Percentiles rank a stretch among this genome's conserved stretches.
These are phyloP conservation scores for Pan troglodytes DNA, from an alignment of 2,113 vertebrate genomes.

Conservation along the genomic window DNA sequence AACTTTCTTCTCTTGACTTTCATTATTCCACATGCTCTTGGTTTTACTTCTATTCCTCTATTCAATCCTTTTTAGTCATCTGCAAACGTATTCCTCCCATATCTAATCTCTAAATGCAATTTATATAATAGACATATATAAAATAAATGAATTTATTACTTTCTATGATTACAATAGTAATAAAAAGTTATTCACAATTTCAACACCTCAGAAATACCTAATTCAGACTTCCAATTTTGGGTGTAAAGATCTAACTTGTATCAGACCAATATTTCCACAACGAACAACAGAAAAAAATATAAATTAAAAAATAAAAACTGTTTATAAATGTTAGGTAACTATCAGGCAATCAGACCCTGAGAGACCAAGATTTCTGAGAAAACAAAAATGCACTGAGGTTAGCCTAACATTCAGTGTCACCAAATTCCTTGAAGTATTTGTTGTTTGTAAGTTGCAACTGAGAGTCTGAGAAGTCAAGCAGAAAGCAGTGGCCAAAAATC, in stretches of 20 bases:
- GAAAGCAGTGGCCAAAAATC: background rate
- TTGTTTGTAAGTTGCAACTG: background rate
- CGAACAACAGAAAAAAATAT: background rate
- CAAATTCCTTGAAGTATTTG: background rate
- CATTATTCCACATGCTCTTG: background rate
- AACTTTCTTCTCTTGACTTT: background rate
- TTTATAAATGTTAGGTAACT: background rate
- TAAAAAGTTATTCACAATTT: background rate
- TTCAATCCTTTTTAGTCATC: background rate
- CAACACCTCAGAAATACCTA: background rate
- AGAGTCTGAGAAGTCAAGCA: background rate
- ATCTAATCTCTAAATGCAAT: background rate
- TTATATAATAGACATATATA: background rate
- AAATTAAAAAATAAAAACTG: background rate
- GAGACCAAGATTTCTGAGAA: background rate
- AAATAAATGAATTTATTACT: background rate
- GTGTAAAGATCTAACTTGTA: background rate
- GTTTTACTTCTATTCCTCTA: background rate
- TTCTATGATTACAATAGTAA: background rate
- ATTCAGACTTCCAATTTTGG: background rate
- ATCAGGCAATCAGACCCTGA: background rate
- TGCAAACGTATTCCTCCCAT: background rate
- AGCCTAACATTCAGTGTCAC: background rate
- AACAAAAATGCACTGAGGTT: background rate
- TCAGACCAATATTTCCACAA: background rate